phyloP scores from a whole-genome alignment of 1,140 invertebrate species.

The Brachionus manjavacas region DNA sequence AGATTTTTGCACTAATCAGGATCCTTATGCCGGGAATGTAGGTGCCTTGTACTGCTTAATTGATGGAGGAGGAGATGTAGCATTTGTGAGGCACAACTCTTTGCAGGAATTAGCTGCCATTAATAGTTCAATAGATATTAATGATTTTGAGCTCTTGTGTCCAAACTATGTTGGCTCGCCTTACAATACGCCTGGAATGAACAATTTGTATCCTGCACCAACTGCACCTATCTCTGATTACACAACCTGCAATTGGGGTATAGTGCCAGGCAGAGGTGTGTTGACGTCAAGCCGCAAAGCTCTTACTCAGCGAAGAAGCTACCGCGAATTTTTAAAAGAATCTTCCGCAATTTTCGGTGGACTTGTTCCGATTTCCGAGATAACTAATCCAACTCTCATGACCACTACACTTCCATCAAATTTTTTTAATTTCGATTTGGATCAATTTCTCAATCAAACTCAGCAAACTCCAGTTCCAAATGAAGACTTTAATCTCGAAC shows the following conservation, averaged over 20 bases:
- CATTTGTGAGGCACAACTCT: constrained; percentile 75
- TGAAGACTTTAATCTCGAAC: background rate
- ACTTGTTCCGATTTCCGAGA: background rate
- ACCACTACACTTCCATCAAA: background rate
- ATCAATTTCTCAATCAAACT: background rate
- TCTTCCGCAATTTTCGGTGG: background rate
- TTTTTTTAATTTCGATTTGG: constrained; percentile 26
- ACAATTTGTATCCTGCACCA: background rate
- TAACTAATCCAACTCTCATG: background rate
- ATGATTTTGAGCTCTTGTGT: constrained; percentile 85
- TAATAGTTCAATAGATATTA: constrained; percentile 7
- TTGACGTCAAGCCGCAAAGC: constrained; percentile 60
- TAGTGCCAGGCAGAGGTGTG: constrained; percentile 82
- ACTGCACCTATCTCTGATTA: constrained; percentile 63
- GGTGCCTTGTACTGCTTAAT: constrained; percentile 74
- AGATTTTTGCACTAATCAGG: constrained; percentile 72
- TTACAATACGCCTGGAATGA: constrained; percentile 53
- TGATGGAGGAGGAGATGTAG: constrained; percentile 71
- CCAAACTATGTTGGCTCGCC: constrained; percentile 72
- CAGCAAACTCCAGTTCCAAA: background rate
- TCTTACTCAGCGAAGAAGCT: background rate
- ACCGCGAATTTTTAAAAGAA: constrained; percentile 28
- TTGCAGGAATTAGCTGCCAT: constrained; percentile 54
- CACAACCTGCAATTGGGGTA: constrained; percentile 77
- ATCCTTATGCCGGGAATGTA: constrained; percentile 82